These are phyloP conservation scores for Erpobdella octoculata DNA, from an alignment of 2,888 invertebrate genomes.

Conservation along the genomic window DNA sequence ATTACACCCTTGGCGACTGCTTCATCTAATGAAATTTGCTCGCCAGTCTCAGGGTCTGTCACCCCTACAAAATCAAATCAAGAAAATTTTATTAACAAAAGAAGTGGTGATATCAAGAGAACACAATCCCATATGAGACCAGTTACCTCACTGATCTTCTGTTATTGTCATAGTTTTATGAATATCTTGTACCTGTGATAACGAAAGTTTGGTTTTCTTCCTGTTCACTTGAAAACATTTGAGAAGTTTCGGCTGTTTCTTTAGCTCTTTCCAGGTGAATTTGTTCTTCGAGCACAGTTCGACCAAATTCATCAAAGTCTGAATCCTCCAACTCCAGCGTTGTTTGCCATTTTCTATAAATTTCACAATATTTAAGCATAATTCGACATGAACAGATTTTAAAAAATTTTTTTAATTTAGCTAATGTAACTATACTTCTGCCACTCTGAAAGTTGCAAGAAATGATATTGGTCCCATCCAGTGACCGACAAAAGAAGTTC, in stretches of 20 bases:
- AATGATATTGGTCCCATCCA: constrained; percentile 47
- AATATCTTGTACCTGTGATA: constrained; percentile 37
- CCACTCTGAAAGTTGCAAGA: constrained; percentile 46
- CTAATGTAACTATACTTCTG: constrained; percentile 41
- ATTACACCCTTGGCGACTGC: constrained; percentile 33
- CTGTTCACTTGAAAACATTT: constrained; percentile 30
- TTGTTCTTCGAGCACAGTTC: constrained; percentile 4
- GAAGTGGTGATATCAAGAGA: not conserved
- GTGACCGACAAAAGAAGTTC: constrained; percentile 46
- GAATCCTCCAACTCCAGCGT: constrained; percentile 15
- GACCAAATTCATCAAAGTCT: constrained; percentile 18
- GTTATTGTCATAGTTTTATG: too few species aligned
- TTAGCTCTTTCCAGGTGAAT: constrained; percentile 20
- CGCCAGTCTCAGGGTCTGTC: constrained; percentile 33
- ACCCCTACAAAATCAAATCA: constrained; percentile 22
- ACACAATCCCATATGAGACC: too few species aligned
- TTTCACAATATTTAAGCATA: not conserved
- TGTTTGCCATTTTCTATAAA: constrained; percentile 28
- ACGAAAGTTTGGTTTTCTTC: constrained; percentile 35
- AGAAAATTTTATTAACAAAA: not conserved
- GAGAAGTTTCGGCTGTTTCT: constrained; percentile 31
- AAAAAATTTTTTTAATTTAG: not conserved
- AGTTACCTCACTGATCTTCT: too few species aligned
- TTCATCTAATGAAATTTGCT: constrained; percentile 33
- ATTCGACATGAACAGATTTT: not conserved